Evolutionary conservation across 2,888 invertebrate genomes (phyloP).

Genomic region (Pandemis heparana): DNA sequence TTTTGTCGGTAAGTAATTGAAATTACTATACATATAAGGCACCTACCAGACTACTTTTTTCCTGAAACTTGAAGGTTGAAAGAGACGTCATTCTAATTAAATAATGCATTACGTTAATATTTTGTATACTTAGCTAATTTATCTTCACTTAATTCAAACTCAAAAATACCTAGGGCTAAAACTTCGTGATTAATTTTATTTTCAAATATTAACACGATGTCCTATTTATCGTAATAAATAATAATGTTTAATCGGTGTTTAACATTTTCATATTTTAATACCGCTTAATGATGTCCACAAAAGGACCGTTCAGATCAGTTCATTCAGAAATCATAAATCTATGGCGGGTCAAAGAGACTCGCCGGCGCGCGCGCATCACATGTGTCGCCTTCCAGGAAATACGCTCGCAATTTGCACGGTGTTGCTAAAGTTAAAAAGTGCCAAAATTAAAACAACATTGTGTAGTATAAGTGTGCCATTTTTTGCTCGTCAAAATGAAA

Average conservation of each 20-base stretch:
- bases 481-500: no score
- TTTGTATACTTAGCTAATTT: no score
- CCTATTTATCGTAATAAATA: not conserved
- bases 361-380: conserved; percentile 60
- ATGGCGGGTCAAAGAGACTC: conserved; percentile 58
- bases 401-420: conserved; percentile 47
- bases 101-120: no score
- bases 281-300: conserved; percentile 3
- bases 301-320: conserved; percentile 60
- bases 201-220: not conserved
- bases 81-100: no score
- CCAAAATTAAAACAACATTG: conserved; percentile 7
- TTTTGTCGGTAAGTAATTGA: no score
- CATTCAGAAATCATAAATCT: conserved; percentile 74
- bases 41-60: no score
- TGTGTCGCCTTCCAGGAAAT: conserved; percentile 70
- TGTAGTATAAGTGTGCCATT: no score
- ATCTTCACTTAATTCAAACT: no score
- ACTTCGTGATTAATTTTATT: no score
- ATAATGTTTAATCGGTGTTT: not conserved
- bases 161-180: no score
- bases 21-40: no score
- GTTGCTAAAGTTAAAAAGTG: conserved; percentile 22
- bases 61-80: no score
- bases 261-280: conserved; percentile 9